Conservation (phyloP, 2,888 invertebrate genomes). For the Standfussiana lucernea region DNA sequence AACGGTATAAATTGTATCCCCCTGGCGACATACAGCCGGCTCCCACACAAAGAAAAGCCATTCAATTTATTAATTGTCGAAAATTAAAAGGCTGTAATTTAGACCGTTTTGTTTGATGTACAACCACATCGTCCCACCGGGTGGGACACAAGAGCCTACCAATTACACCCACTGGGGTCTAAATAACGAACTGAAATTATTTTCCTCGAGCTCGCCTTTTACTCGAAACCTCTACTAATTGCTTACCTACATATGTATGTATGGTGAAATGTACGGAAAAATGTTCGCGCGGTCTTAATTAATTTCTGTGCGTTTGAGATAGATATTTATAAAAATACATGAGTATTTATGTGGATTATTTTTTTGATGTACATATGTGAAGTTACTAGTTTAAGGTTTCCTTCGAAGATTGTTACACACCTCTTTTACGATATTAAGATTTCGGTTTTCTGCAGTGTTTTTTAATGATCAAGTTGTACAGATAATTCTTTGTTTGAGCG, state of each 20-base stretch:
- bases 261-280: slow-evolving; percentile 60
- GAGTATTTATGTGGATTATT: neutral
- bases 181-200: slow-evolving; percentile 82
- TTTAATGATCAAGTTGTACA: neutral
- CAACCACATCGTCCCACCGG: slow-evolving; percentile 64
- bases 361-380: neutral
- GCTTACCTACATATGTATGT: slow-evolving; percentile 70
- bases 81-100: slow-evolving; percentile 80
- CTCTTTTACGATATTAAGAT: neutral
- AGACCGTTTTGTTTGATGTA: slow-evolving; percentile 78
- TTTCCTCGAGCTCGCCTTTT: slow-evolving; percentile 78
- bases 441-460: neutral
- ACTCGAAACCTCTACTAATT: slow-evolving; percentile 79
- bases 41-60: slow-evolving; percentile 67
- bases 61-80: slow-evolving; percentile 77
- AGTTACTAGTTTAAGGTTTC: neutral
- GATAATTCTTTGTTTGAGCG: neutral
- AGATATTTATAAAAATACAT: slow-evolving; percentile 13
- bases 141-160: slow-evolving; percentile 73
- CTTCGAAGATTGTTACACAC: neutral
- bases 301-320: slow-evolving; percentile 53
- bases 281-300: slow-evolving; percentile 61
- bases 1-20: slow-evolving; percentile 40
- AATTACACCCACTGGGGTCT: slow-evolving; percentile 77
- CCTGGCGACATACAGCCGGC: slow-evolving; percentile 58